These are phyloP conservation scores for Cheilosia impressa DNA, from an alignment of 2,888 invertebrate species.

Conservation along the genomic window DNA sequence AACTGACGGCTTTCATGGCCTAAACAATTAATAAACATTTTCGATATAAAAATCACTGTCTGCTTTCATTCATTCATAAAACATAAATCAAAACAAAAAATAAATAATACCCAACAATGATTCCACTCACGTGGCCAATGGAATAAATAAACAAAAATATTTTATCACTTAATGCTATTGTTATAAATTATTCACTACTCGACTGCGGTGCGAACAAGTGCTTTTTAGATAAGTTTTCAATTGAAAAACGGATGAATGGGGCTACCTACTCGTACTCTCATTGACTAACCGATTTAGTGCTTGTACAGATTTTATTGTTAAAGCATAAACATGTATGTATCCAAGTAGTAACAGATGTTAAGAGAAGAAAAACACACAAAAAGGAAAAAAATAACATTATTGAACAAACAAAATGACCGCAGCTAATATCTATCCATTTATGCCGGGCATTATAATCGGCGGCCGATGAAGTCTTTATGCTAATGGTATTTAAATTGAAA, in stretches of 20 bases:
- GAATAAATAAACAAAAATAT: slow-evolving; percentile 10
- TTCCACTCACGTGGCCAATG: slow-evolving; percentile 8
- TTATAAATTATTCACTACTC: slow-evolving; percentile 31
- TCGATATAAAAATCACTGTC: neutral
- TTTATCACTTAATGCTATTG: slow-evolving; percentile 24
- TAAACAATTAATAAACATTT: neutral
- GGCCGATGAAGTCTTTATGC: slow-evolving; percentile 39
- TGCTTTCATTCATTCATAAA: slow-evolving; percentile 18
- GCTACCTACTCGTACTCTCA: neutral
- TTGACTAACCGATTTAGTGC: slow-evolving; percentile 7
- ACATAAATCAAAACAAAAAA: no score
- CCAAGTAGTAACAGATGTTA: slow-evolving; percentile 16
- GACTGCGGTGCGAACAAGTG: slow-evolving; percentile 8
- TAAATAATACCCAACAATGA: neutral
- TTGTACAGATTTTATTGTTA: slow-evolving; percentile 4
- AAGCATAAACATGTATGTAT: neutral
- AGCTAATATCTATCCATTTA: slow-evolving; percentile 19
- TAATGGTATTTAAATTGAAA: slow-evolving; percentile 46
- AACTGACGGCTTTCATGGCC: neutral
- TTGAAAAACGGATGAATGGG: slow-evolving; percentile 16
- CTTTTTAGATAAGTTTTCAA: slow-evolving; percentile 19
- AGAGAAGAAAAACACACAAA: no score
- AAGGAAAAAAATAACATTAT: neutral
- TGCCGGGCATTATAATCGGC: slow-evolving; percentile 19
- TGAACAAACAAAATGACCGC: slow-evolving; percentile 21